Base-by-base conservation (phyloP, 1,140 invertebrate genomes). In the Drosophila kepulauana region DNA sequence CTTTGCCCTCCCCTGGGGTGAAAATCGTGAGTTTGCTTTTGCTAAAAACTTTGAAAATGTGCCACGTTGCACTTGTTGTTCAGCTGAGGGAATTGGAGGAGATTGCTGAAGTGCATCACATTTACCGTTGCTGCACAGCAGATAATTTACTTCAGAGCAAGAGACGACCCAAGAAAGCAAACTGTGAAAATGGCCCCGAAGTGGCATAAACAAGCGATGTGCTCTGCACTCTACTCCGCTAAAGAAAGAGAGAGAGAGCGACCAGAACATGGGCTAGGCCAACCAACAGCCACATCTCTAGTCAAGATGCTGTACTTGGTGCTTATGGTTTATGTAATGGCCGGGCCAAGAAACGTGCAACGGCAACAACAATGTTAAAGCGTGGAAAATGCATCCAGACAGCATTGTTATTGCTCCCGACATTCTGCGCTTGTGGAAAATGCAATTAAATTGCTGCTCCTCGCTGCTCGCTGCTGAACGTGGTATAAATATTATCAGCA, bases 11-110 rank as follows among this genome's bases (percentile, higher is more conserved):
- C 72, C 58, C 68, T 69, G 80, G 85, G 85, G 80, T 88, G 85
- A 89, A 88, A 88, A 88, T 88, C 84, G 84, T 88, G 84, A 89
- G 85, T 79, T 63, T 61, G 62, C 77, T 76, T 76, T 79, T 78
- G 66, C 52, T 25, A 25, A 67, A 43, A 43, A 43, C n/a, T 13
- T 35, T 59, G 59, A 88, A 87, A 87, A 84, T 88, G 84, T 88
- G 84, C 84, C 85, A 88, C 85, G 84, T 84, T 88, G 85, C 84
- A 88, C 84, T 88, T 88, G 84, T 80, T 87, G 65, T 80, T 87
- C 45, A 67, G 61, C 54, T 16, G 54, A 72, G 68, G 68, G 73
- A 71, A 64, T 65, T 59, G 63, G 58, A 57, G 72, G 54, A 63
- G 63, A 58, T 67, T 73, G 70, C 70, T 59, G 57, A 71, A 64